Evolutionary conservation across 2,113 vertebrate species (phyloP).

Genomic region (Ptychochromis oligacanthus): DNA sequence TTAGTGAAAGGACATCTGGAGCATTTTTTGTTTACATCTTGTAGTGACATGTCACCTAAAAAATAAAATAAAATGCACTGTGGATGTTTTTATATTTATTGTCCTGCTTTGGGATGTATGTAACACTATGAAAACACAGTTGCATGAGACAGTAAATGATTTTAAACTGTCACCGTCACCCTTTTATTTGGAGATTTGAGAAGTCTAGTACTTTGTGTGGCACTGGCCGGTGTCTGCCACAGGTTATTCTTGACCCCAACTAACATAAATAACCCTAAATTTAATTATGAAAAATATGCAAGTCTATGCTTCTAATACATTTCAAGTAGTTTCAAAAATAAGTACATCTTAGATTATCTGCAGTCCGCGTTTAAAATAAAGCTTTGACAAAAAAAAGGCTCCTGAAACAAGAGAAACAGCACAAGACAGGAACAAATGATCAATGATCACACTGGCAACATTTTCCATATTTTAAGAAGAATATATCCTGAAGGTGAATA

Average conservation of each 20-base stretch:
- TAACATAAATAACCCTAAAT: background rate
- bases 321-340: background rate
- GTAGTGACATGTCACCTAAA: too few species aligned
- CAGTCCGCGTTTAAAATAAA: background rate
- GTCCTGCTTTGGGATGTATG: background rate
- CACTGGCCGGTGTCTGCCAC: background rate
- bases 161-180: background rate
- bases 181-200: background rate
- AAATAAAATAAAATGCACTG: background rate
- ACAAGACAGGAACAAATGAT: background rate
- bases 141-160: background rate
- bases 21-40: background rate
- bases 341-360: background rate
- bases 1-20: background rate
- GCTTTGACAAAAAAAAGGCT: background rate
- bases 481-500: constrained; percentile 6
- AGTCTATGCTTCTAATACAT: background rate
- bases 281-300: background rate
- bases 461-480: background rate
- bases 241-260: background rate
- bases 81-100: background rate
- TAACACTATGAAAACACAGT: background rate
- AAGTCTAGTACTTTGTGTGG: background rate
- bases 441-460: background rate
- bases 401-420: background rate